phyloP scores from a whole-genome alignment of 2,797 vertebrate genomes.

The Sitta carolinensis region DNA sequence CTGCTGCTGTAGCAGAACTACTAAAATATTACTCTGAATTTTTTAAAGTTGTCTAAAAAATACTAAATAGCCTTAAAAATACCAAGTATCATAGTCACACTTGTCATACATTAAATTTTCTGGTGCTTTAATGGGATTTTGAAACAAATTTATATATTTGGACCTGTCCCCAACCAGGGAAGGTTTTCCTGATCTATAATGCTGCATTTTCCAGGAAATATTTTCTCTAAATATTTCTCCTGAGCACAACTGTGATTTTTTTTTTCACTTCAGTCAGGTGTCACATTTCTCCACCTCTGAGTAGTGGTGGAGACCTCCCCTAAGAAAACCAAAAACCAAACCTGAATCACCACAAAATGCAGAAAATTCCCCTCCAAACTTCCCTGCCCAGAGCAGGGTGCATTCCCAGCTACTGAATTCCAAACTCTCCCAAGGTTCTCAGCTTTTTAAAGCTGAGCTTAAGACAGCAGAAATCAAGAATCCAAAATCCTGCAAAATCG shows the following conservation, averaged over 20 bases:
- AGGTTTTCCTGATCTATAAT: background rate
- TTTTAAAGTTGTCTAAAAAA: background rate
- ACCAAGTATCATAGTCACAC: background rate
- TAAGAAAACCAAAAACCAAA: background rate
- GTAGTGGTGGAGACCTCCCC: background rate
- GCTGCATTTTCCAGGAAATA: background rate
- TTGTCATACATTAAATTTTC: background rate
- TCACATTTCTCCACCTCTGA: background rate
- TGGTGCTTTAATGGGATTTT: background rate
- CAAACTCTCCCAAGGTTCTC: background rate
- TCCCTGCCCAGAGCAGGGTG: fast-evolving
- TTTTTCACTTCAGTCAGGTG: background rate
- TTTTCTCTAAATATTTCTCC: background rate
- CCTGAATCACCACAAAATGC: background rate
- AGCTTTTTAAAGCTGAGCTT: background rate
- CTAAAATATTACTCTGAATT: background rate
- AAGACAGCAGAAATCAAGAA: background rate
- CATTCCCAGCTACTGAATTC: background rate
- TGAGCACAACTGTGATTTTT: background rate
- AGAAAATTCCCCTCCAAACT: background rate
- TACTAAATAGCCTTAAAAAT: background rate
- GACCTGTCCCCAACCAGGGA: background rate
- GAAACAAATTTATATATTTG: background rate
- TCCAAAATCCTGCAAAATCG: background rate
- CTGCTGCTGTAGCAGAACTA: background rate